A percentile compares a stretch with the other conserved stretches of the same genome.
Conservation (phyloP, 92 coral and sea anemone genomes). For the Palythoa caribaeorum region DNA sequence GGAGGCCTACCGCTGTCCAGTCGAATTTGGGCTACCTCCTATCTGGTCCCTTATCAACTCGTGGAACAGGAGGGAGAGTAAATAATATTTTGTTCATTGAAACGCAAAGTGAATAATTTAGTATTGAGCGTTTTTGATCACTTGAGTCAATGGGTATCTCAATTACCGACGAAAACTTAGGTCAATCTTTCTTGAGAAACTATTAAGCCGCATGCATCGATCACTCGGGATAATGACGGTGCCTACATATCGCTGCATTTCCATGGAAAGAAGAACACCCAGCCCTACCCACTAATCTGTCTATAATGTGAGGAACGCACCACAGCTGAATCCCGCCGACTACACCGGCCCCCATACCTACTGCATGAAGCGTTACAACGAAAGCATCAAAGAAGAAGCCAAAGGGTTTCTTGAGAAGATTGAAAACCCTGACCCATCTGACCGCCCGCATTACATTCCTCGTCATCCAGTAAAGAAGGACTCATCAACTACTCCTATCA, state of each 20-base stretch:
- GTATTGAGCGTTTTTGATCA: slow-evolving; percentile 47
- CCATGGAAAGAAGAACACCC: slow-evolving; percentile 72
- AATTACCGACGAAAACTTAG: slow-evolving; percentile 27
- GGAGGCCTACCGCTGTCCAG: slow-evolving; percentile 66
- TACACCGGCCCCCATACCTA: slow-evolving; percentile 23
- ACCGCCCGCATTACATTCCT: slow-evolving; percentile 52
- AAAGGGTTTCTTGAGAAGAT: slow-evolving; percentile 69
- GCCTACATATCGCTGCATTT: slow-evolving; percentile 59
- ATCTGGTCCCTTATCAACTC: slow-evolving; percentile 47
- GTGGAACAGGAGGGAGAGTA: neutral
- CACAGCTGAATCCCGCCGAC: slow-evolving; percentile 34
- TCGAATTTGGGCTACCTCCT: slow-evolving; percentile 68
- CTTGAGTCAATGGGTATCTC: slow-evolving; percentile 36
- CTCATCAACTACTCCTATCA: slow-evolving; percentile 61
- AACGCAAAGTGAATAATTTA: neutral
- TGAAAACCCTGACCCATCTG: slow-evolving; percentile 19
- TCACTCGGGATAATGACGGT: slow-evolving; percentile 60
- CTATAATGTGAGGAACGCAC: slow-evolving; percentile 28
- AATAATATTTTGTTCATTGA: slow-evolving; percentile 16
- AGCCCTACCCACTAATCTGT: slow-evolving; percentile 35
- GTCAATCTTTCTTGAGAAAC: slow-evolving; percentile 39
- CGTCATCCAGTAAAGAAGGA: slow-evolving; percentile 66
- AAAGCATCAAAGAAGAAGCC: slow-evolving; percentile 49
- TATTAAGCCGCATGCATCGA: slow-evolving; percentile 44
- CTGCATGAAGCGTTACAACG: slow-evolving; percentile 13